Conservation (phyloP, 2,113 vertebrate species). For the Furnarius figulus region DNA sequence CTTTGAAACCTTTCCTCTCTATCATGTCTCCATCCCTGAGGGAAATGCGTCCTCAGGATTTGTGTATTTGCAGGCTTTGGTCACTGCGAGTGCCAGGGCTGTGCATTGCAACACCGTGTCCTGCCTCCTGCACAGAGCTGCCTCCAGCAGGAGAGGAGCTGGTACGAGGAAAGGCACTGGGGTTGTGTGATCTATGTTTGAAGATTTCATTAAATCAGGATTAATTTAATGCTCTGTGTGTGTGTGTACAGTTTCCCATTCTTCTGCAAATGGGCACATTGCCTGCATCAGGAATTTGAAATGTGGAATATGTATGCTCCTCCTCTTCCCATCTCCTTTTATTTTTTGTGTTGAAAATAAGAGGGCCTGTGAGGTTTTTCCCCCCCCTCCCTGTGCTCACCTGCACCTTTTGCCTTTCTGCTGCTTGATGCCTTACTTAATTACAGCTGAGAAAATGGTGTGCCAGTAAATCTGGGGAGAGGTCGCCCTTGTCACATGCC, state of each 20-base stretch:
- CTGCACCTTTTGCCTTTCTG: not conserved
- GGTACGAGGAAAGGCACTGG: fast-evolving
- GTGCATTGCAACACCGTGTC: not conserved
- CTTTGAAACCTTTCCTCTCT: not conserved
- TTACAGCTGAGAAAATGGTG: not conserved
- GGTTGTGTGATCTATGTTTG: fast-evolving
- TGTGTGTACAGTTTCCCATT: not conserved
- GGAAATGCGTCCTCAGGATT: not conserved
- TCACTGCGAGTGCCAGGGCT: not conserved
- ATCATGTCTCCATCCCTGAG: not conserved
- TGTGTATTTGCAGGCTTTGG: not conserved
- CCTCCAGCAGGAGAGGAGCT: not conserved
- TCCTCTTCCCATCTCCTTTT: not conserved
- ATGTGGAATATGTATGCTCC: fast-evolving
- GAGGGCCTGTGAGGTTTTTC: not conserved
- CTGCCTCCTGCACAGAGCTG: not conserved
- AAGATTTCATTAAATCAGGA: not conserved
- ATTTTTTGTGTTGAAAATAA: not conserved
- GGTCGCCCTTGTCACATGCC: not conserved
- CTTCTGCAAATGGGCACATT: not conserved
- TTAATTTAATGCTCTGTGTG: not conserved
- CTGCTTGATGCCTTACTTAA: not conserved
- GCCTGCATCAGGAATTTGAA: not conserved
- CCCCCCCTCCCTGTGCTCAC: not conserved
- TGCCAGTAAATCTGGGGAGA: not conserved